Evolutionary conservation across 2,797 vertebrate genomes (phyloP), one percentile per base, ranked within the genome.

Genomic region (Tangara arthus): DNA sequence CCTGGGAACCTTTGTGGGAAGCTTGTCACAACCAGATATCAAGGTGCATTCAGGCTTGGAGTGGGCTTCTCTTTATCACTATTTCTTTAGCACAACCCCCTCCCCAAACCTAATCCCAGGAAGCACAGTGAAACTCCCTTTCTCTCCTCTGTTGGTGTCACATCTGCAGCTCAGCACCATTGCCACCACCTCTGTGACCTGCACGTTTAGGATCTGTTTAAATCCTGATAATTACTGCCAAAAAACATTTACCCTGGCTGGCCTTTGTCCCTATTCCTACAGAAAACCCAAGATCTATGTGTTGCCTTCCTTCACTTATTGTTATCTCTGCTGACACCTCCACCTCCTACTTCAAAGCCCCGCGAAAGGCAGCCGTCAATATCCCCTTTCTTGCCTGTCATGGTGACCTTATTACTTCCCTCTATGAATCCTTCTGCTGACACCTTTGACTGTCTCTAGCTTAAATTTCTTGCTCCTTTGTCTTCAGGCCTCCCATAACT

Each of bases 391-490:
- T 86, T 86, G 82, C 42, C 42, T 90, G 63, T 92, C 80, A 22
- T 7, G 52, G 65, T 93, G 95, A 96, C 93, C 88, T 90, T 90
- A 87, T 84, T 94, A 61, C 77, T 82, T 88, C 66, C 32, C 18
- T 64, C 18, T 63, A 80, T 89, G 87, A 87, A 89, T 90, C 59
- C 47, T 70, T 66, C 15, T 79, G 47, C 85, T 93, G 90, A 69
- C 86, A 88, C 80, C 52, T 86, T 88, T 86, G 69, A 55, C 72
- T 86, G 82, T 85, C 57, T 90, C 52, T 82, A 21, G 17, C 55
- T 94, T 89, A 87, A 84, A 90, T 90, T 82, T 91, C 59, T 76
- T 84, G 19, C 70, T 82, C 80, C 65, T 82, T 92, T 95, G 88
- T 95, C 65, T 84, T 80, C 86, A 47, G 47, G 30, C 34, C 37